Conservation (phyloP, 2,888 invertebrate species). For the Noctuana brunneofusca region DNA sequence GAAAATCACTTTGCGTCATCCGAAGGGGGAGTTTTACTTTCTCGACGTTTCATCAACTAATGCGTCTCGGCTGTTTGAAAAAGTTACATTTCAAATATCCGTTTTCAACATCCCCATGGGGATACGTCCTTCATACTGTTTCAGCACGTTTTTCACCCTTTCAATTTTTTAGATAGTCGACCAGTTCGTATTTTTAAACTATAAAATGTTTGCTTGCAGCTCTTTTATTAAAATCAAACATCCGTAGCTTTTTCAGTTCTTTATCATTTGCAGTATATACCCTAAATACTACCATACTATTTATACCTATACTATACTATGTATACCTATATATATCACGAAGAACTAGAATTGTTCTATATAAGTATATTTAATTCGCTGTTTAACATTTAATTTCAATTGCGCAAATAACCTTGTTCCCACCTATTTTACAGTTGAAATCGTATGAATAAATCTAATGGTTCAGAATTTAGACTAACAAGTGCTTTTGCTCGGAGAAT, state of each 20-base stretch:
- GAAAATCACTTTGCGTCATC: conserved; percentile 22
- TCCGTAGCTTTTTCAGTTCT: background rate
- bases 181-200: conserved; percentile 1
- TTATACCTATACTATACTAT: too few relatives aligned
- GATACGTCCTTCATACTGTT: conserved; percentile 18
- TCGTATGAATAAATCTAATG: conserved; percentile 8
- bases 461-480: conserved; percentile 9
- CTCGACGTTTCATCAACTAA: conserved; percentile 33
- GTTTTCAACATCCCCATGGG: conserved; percentile 24
- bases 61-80: conserved; percentile 29
- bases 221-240: background rate
- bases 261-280: background rate
- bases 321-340: too few relatives aligned
- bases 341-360: background rate
- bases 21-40: conserved; percentile 18
- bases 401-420: background rate
- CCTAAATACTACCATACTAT: too few relatives aligned
- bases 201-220: background rate
- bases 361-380: background rate
- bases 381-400: background rate
- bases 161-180: conserved; percentile 15
- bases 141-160: conserved; percentile 5
- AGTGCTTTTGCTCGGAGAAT: conserved; percentile 12
- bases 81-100: conserved; percentile 32
- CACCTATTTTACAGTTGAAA: conserved; percentile 4